Conservation (phyloP, 2,888 invertebrate species). For the Pseudanteris insignis region DNA sequence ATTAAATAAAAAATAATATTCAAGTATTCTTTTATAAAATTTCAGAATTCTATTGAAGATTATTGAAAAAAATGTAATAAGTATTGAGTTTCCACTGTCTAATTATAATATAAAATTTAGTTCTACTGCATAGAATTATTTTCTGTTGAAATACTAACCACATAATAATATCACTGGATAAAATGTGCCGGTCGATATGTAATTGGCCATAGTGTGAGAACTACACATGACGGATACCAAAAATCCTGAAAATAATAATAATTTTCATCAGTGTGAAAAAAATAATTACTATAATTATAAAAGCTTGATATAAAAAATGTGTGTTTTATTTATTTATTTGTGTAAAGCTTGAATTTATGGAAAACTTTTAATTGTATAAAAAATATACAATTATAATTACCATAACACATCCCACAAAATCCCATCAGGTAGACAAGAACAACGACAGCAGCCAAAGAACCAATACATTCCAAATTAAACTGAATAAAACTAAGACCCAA, state of each 20-base stretch:
- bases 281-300: too few species aligned
- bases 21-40: not conserved
- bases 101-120: too few species aligned
- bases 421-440: slow-evolving; percentile 77
- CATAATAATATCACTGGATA: slow-evolving; percentile 89
- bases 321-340: not conserved
- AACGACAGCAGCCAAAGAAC: slow-evolving; percentile 72
- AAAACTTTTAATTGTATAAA: too few species aligned
- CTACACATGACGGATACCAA: slow-evolving; percentile 82
- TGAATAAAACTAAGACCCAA: slow-evolving; percentile 72
- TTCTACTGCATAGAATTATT: not conserved
- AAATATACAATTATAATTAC: too few species aligned
- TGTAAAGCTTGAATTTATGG: too few species aligned
- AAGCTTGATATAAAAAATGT: slow-evolving; percentile 3
- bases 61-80: too few species aligned
- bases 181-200: slow-evolving; percentile 86
- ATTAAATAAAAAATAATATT: too few species aligned
- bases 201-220: slow-evolving; percentile 83
- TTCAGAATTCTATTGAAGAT: too few species aligned
- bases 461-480: slow-evolving; percentile 73
- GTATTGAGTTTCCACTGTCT: too few species aligned
- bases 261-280: too few species aligned
- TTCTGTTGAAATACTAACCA: slow-evolving; percentile 70
- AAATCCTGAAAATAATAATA: slow-evolving; percentile 70
- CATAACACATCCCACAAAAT: slow-evolving; percentile 86